Base-by-base conservation (phyloP, 2,113 vertebrate species). In the Indri indri region DNA sequence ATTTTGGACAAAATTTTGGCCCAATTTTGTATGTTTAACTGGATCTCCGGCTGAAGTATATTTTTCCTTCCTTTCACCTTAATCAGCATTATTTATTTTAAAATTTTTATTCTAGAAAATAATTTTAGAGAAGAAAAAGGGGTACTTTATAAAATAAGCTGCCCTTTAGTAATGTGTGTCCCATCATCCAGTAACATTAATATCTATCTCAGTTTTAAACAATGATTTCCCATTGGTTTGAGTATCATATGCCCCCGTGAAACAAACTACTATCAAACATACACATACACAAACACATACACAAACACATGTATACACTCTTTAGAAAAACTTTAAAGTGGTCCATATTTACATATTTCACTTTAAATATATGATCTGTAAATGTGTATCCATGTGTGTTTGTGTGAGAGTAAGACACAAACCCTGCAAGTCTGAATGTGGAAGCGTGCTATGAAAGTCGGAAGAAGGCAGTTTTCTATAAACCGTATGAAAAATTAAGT, bases 401-500 rank as follows among this genome's bases (percentile, higher is more conserved):
- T 76, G 40, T 66, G 45, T 47, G 73, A 86, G 57, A 93, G 18
- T 6, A 34, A 74, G 84, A 91, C 37, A 94, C 5, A 70, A 20
- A 40, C 34, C 61, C 57, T 34, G 65, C 30, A 86, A 79, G 10
- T 86, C 42, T 79, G 42, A 89, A 91, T 89, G 68, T 90, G 59
- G 68, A 97, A 94, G 34, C 82, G 94, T 57, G 37, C 47, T 17
- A 12, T 50, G 63, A 59, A 95, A 93, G 13, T 93, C 70, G 91
- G 66, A 63, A 93, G 95, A 95, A 96, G 32, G n/a, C 74, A 34
- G 34, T 61, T 94, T 92, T 94, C 32, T 87, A 50, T 0, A 76
- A 94, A 94, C 34, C 34, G 87, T 40, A 86, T 30, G 52, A 74
- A 94, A 95, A 96, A 84, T 61, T 18, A 96, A 96, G 83, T 80